phyloP scores from a whole-genome alignment of 2,113 vertebrate species.

The Gavialis gangeticus region DNA sequence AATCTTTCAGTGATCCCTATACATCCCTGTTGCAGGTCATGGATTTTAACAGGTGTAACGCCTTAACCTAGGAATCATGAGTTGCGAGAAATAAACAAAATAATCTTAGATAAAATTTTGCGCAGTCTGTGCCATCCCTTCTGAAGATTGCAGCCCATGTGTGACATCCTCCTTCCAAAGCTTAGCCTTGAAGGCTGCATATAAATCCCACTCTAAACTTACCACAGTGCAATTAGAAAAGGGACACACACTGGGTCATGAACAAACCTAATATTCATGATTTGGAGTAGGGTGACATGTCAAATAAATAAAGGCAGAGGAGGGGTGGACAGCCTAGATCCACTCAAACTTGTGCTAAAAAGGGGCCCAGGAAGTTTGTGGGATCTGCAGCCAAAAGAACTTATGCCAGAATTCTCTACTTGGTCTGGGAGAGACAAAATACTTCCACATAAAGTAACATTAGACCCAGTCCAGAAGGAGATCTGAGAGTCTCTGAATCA shows the following conservation, averaged over 20 bases:
- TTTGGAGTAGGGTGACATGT: not conserved
- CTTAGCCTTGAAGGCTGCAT: slow-evolving; percentile 36
- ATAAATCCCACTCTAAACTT: slow-evolving; percentile 38
- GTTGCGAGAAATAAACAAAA: not conserved
- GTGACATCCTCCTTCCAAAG: slow-evolving; percentile 58
- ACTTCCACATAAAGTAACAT: not conserved
- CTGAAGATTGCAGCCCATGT: not conserved
- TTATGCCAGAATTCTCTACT: not conserved
- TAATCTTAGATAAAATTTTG: not conserved
- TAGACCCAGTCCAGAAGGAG: not conserved
- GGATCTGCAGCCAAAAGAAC: slow-evolving; percentile 22
- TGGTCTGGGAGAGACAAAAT: slow-evolving; percentile 17
- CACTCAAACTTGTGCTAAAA: not conserved
- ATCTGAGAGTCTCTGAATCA: not conserved
- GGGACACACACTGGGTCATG: slow-evolving; percentile 18
- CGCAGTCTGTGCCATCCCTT: slow-evolving; percentile 33
- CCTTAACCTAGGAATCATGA: too few relatives aligned
- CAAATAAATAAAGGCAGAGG: slow-evolving; percentile 19
- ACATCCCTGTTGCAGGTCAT: not conserved
- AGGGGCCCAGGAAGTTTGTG: not conserved
- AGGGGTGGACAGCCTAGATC: not conserved
- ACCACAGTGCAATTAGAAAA: slow-evolving; percentile 1
- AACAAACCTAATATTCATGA: slow-evolving; percentile 2
- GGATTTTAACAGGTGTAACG: not conserved
- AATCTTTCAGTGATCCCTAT: slow-evolving; percentile 3